Conservation (phyloP, 2,888 invertebrate genomes). For the Drosophila birchii region DNA sequence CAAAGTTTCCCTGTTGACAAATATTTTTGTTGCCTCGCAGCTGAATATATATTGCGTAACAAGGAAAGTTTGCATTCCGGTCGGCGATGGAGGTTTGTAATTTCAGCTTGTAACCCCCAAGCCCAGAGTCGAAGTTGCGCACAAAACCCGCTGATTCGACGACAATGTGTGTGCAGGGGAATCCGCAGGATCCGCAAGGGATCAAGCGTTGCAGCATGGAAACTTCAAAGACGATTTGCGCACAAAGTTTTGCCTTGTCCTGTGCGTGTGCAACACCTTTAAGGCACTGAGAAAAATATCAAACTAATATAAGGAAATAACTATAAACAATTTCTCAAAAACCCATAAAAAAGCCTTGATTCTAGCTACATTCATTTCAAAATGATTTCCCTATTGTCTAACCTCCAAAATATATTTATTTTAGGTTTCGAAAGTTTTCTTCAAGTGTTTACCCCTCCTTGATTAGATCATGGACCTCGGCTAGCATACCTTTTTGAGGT, state of each 20-base stretch:
- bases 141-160: slow-evolving; percentile 48
- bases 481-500: slow-evolving; percentile 25
- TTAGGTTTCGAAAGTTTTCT: background rate
- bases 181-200: slow-evolving; percentile 12
- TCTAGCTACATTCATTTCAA: too few relatives aligned
- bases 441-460: background rate
- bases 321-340: background rate
- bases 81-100: slow-evolving; percentile 39
- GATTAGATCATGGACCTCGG: slow-evolving; percentile 13
- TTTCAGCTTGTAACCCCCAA: slow-evolving; percentile 43
- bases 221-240: slow-evolving; percentile 31
- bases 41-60: slow-evolving; percentile 64
- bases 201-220: slow-evolving; percentile 11
- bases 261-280: slow-evolving; percentile 10
- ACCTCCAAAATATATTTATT: background rate
- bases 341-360: background rate
- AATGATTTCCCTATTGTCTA: too few relatives aligned
- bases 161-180: slow-evolving; percentile 54
- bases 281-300: background rate
- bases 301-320: too few relatives aligned
- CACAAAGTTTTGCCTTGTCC: slow-evolving; percentile 20
- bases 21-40: slow-evolving; percentile 51
- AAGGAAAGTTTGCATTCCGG: slow-evolving; percentile 62
- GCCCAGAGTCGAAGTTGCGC: slow-evolving; percentile 36
- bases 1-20: slow-evolving; percentile 59